Percentiles rank a stretch among this genome's conserved stretches.
phyloP scores from a whole-genome alignment of 2,113 vertebrate genomes.

The Capreolus pygargus region DNA sequence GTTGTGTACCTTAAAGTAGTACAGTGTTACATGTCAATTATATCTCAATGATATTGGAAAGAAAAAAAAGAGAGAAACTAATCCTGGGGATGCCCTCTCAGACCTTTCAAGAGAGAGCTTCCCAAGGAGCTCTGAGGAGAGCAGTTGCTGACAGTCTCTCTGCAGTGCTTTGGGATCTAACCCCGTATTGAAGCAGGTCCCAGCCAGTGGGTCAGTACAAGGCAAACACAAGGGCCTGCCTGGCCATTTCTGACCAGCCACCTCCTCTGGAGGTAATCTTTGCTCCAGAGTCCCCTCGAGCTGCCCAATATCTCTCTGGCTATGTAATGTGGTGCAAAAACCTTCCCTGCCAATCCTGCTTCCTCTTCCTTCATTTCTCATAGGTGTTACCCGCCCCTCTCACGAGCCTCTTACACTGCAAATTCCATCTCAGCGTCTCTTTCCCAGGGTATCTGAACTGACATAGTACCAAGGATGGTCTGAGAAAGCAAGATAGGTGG shows the following conservation, averaged over 20 bases:
- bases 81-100: background rate
- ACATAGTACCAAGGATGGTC: background rate
- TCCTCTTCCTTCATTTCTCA: background rate
- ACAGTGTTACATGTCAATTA: background rate
- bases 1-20: background rate
- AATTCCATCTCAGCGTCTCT: background rate
- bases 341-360: background rate
- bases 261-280: background rate
- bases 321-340: background rate
- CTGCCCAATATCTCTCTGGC: background rate
- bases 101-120: background rate
- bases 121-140: background rate
- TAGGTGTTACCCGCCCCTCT: background rate
- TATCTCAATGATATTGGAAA: background rate
- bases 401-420: background rate
- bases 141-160: background rate
- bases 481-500: background rate
- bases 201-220: background rate
- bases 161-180: background rate
- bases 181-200: background rate
- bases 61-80: background rate
- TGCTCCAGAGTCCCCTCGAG: background rate
- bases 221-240: background rate
- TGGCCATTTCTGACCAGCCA: background rate
- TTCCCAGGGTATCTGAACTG: background rate